Evolutionary conservation across 2,113 vertebrate species (phyloP).

Genomic region (Galemys pyrenaicus): DNA sequence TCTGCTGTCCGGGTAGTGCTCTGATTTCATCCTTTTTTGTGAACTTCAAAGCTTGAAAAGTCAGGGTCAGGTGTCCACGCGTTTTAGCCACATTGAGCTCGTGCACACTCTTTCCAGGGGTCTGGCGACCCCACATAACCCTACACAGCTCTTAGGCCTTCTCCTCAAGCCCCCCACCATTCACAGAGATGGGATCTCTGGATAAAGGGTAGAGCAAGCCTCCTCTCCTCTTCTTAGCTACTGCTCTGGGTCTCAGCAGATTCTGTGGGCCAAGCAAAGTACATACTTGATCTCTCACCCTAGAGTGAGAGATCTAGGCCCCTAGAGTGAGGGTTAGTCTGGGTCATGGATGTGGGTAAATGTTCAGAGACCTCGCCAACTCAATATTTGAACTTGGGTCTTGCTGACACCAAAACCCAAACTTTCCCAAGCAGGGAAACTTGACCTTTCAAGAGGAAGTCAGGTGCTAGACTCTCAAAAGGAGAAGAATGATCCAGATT

Average conservation of each 20-base stretch:
- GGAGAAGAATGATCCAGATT: not conserved
- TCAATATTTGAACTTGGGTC: not conserved
- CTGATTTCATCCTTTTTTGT: not conserved
- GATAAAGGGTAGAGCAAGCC: not conserved
- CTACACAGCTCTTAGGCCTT: not conserved
- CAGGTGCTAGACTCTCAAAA: not conserved
- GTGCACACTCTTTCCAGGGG: not conserved
- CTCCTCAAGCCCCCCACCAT: not conserved
- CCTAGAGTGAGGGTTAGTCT: not conserved
- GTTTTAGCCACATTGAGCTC: not conserved
- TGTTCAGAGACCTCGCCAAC: not conserved
- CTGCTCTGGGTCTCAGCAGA: not conserved
- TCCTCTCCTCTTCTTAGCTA: not conserved
- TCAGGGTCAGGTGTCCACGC: not conserved
- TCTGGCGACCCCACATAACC: not conserved
- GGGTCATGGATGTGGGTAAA: not conserved
- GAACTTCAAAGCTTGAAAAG: conserved; percentile 25
- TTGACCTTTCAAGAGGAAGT: not conserved
- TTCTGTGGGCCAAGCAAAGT: not conserved
- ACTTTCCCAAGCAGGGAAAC: not conserved
- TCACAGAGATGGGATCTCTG: not conserved
- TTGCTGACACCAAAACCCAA: conserved; percentile 16
- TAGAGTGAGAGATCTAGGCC: too few species aligned
- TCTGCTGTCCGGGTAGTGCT: not conserved
- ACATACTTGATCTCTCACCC: not conserved